A percentile compares a stretch with the other conserved stretches of the same genome.
phyloP scores from a whole-genome alignment of 2,797 vertebrate genomes.

The Crenuchus spilurus region DNA sequence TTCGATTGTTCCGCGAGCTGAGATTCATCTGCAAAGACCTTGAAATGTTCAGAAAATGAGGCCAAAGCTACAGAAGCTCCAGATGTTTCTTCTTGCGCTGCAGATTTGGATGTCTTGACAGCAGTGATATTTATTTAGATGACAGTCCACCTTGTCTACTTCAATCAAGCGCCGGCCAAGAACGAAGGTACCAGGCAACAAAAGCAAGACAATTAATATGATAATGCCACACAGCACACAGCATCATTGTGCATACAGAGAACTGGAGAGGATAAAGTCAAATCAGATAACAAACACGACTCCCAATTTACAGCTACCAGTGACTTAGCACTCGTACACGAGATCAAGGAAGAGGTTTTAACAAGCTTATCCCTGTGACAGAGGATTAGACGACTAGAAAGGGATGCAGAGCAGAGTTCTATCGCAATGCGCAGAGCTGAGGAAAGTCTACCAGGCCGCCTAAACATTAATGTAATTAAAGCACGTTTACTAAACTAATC shows the following conservation, averaged over 20 bases:
- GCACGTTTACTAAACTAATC: too few species aligned
- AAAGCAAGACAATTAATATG: background rate
- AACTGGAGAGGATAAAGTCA: background rate
- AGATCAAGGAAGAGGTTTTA: slow-evolving; percentile 45
- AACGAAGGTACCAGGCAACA: background rate
- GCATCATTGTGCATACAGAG: background rate
- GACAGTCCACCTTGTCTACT: background rate
- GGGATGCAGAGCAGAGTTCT: slow-evolving; percentile 3
- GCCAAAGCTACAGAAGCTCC: background rate
- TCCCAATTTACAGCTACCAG: slow-evolving; percentile 19
- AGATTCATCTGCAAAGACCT: background rate
- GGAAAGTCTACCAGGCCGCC: slow-evolving; percentile 9
- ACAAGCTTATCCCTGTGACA: slow-evolving; percentile 26
- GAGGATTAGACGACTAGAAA: background rate
- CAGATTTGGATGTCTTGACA: background rate
- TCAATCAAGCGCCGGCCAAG: background rate
- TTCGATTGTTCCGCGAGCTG: background rate
- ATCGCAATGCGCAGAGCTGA: slow-evolving; percentile 7
- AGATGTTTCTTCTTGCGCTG: background rate
- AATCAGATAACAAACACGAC: slow-evolving; percentile 10
- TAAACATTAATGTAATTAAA: background rate
- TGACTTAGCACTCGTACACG: slow-evolving; percentile 36
- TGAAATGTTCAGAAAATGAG: background rate
- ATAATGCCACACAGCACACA: background rate
- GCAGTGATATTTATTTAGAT: background rate